Percentiles rank a stretch among this genome's conserved stretches.
Conservation (phyloP, 2,113 vertebrate genomes). For the Podarcis cretensis region DNA sequence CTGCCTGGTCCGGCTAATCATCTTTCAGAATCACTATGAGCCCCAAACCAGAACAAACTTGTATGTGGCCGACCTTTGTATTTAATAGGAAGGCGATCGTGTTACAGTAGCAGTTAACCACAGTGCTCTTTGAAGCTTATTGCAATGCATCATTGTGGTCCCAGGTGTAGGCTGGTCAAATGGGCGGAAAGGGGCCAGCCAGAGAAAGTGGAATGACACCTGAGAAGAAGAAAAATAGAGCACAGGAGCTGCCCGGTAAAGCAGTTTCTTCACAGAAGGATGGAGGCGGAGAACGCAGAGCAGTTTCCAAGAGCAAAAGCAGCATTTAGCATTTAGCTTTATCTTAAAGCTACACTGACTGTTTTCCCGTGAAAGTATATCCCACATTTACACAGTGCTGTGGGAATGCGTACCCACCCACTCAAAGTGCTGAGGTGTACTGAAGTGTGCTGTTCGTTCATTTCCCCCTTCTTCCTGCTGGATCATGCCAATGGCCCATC, state of each 20-base stretch:
- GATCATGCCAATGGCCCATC: too few relatives aligned
- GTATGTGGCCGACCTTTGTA: background rate
- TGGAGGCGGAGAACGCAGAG: background rate
- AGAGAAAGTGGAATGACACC: slow-evolving; percentile 15
- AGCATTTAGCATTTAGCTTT: too few relatives aligned
- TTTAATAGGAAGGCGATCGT: background rate
- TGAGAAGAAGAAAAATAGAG: background rate
- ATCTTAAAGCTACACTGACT: too few relatives aligned
- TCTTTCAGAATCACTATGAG: background rate
- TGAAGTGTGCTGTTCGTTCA: background rate
- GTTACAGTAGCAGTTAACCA: background rate
- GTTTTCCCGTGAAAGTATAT: background rate
- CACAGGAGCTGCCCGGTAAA: background rate
- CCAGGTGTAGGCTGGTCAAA: background rate
- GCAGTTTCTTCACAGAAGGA: background rate
- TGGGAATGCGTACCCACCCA: background rate
- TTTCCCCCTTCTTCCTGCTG: too few relatives aligned
- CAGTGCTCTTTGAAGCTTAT: background rate
- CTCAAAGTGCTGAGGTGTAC: background rate
- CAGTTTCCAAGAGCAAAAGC: background rate
- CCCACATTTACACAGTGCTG: background rate
- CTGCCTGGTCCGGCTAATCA: background rate
- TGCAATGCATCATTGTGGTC: fast-evolving
- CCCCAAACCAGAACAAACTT: background rate
- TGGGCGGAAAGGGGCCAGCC: background rate